Conservation (phyloP, 2,888 invertebrate species). For the Lochmaea capreae region DNA sequence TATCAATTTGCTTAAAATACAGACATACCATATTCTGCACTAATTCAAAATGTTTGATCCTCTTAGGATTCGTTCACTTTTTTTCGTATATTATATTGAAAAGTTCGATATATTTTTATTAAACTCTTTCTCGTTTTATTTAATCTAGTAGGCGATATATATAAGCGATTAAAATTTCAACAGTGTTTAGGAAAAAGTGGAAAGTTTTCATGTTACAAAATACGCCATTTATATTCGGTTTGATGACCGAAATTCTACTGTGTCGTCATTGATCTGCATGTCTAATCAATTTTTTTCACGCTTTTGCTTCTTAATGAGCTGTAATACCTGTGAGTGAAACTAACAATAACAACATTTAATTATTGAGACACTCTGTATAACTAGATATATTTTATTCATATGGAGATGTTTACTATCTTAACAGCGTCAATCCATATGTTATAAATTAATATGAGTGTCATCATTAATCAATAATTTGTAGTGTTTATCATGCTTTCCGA, state of each 20-base stretch:
- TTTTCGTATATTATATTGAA: no score
- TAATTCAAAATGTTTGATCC: no score
- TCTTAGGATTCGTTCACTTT: no score
- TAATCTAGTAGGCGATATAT: slow-evolving; percentile 10
- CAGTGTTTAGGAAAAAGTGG: slow-evolving; percentile 26
- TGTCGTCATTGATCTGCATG: slow-evolving; percentile 20
- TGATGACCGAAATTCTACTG: slow-evolving; percentile 12
- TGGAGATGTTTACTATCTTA: not conserved
- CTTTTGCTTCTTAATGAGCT: slow-evolving; percentile 7
- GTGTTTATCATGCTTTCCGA: slow-evolving; percentile 12
- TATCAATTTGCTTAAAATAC: no score
- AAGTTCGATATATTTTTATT: no score
- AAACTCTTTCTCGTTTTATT: not conserved
- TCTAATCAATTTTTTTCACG: slow-evolving; percentile 17
- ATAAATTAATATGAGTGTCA: not conserved
- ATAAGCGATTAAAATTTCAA: slow-evolving; percentile 23
- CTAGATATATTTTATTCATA: no score
- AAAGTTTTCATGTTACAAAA: slow-evolving; percentile 25
- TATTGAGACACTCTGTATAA: not conserved
- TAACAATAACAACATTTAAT: not conserved
- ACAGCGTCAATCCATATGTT: not conserved
- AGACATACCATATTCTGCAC: no score
- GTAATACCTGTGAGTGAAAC: not conserved
- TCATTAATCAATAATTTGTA: slow-evolving; percentile 24
- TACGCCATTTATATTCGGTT: slow-evolving; percentile 19